Evolutionary conservation across 2,113 vertebrate species (phyloP).

Genomic region (Camelus dromedarius): DNA sequence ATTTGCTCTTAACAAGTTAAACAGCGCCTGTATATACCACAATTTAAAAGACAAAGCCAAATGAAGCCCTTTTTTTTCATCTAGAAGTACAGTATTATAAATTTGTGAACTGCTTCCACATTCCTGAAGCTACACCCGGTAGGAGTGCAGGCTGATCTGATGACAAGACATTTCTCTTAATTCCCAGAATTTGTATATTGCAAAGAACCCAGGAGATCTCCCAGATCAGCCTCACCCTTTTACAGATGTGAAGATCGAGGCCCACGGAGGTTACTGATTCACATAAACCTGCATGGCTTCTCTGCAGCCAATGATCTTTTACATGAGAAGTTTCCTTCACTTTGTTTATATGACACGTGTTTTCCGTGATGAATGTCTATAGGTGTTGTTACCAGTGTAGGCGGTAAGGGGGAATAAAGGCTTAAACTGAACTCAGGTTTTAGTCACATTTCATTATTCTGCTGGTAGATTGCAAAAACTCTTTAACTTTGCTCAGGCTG

Average conservation of each 20-base stretch:
- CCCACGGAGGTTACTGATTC: background rate
- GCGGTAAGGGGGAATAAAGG: background rate
- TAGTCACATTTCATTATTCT: conserved; percentile 4
- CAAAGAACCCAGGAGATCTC: background rate
- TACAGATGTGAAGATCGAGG: background rate
- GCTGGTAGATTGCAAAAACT: background rate
- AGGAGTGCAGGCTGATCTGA: background rate
- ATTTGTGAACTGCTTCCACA: background rate
- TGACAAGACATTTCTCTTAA: background rate
- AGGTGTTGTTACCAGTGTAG: background rate
- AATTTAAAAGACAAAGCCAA: conserved; percentile 27
- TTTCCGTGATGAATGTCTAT: background rate
- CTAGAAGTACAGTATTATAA: background rate
- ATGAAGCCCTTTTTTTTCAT: background rate
- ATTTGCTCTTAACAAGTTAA: background rate
- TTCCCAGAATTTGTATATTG: background rate
- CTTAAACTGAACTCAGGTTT: background rate
- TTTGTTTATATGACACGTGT: background rate
- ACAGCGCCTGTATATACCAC: background rate
- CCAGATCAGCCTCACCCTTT: background rate
- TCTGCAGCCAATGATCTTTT: background rate
- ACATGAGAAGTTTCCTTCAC: background rate
- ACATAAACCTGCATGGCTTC: background rate
- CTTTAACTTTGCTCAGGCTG: background rate
- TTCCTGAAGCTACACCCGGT: background rate